A percentile compares a stretch with the other conserved stretches of the same genome.
These are phyloP conservation scores for Ancistrus triradiatus DNA, from an alignment of 2,113 vertebrate species.

Conservation along the genomic window DNA sequence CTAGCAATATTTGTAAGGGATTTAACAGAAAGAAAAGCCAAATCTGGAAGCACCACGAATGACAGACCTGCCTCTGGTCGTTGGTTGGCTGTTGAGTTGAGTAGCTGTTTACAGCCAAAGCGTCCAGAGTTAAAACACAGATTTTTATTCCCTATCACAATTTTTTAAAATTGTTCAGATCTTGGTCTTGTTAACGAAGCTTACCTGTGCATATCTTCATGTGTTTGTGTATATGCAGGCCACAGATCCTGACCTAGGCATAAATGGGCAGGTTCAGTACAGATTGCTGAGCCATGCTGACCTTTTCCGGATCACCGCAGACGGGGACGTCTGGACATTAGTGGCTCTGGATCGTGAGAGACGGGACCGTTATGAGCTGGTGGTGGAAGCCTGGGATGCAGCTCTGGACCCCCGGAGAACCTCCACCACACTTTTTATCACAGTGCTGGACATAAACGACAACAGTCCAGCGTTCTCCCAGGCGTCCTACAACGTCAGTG, in stretches of 20 bases:
- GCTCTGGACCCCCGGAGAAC: constrained; percentile 79
- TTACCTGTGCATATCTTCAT: not conserved
- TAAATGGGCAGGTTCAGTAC: constrained; percentile 86
- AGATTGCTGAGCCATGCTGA: constrained; percentile 80
- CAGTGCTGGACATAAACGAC: constrained; percentile 89
- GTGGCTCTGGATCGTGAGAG: constrained; percentile 84
- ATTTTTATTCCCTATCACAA: no score
- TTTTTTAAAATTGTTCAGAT: no score
- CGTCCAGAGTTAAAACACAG: no score
- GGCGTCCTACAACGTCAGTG: constrained; percentile 69
- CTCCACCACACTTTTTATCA: constrained; percentile 73
- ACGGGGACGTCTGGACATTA: constrained; percentile 81
- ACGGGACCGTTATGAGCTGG: constrained; percentile 79
- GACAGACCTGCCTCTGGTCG: no score
- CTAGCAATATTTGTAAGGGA: no score
- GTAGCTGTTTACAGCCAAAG: no score
- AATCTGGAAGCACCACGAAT: no score
- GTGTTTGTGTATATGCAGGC: constrained; percentile 66
- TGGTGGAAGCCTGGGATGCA: constrained; percentile 84
- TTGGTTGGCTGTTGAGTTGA: no score
- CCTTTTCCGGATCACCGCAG: constrained; percentile 85
- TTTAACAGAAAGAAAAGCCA: no score
- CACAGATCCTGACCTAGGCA: constrained; percentile 83
- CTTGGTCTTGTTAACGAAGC: no score
- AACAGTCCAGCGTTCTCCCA: constrained; percentile 90